These are phyloP conservation scores for Crocidura indochinensis DNA, from an alignment of 2,797 vertebrate genomes.

Conservation along the genomic window DNA sequence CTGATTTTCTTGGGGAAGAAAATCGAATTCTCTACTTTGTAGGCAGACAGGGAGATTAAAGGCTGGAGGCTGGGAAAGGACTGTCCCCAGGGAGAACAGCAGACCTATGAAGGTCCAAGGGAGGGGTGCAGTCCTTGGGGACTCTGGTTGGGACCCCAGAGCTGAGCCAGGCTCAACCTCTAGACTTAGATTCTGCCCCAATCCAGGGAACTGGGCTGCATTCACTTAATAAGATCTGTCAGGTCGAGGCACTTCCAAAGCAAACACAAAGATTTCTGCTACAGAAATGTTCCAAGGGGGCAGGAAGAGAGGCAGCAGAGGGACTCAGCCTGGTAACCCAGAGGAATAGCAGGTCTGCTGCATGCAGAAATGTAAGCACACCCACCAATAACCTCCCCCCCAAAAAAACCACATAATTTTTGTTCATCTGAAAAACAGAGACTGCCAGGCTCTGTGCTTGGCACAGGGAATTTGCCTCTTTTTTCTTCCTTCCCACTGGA, in stretches of 20 bases:
- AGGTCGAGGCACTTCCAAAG: neutral
- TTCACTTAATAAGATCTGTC: neutral
- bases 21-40: constrained; percentile 77
- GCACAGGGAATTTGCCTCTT: too few species aligned
- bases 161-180: rapidly evolving
- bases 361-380: rapidly evolving
- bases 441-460: neutral
- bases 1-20: constrained; percentile 79
- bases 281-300: neutral
- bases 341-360: too few species aligned
- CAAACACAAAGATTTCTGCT: neutral
- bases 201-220: too few species aligned
- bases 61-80: constrained; percentile 12
- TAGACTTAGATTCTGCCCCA: too few species aligned
- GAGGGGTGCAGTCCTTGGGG: neutral
- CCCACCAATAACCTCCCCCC: too few species aligned
- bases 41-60: constrained; percentile 67
- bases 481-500: too few species aligned
- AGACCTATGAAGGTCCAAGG: neutral
- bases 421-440: neutral
- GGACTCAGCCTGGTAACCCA: too few species aligned
- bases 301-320: neutral
- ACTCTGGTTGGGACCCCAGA: rapidly evolving
- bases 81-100: neutral
- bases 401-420: neutral